These are phyloP conservation scores for Candidula unifasciata DNA, from an alignment of 2,888 invertebrate genomes.

Conservation along the genomic window DNA sequence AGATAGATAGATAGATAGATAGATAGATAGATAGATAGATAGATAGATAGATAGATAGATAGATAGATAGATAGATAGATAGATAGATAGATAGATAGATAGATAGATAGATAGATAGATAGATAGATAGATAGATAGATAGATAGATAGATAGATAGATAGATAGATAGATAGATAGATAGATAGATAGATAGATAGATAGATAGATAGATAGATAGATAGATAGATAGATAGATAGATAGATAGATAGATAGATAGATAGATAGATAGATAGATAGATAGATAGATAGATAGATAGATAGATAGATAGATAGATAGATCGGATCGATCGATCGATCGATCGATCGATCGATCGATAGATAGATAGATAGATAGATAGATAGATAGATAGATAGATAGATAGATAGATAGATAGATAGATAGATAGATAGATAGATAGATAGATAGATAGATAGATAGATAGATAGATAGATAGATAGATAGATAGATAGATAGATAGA, in stretches of 20 bases:
- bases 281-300: neutral
- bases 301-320: neutral
- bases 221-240: neutral
- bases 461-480: neutral
- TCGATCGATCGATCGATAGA: too few relatives aligned
- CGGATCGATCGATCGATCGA: neutral
- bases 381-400: too few relatives aligned
- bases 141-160: neutral
- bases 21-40: too few relatives aligned
- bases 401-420: too few relatives aligned
- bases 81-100: neutral
- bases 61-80: too few relatives aligned
- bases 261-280: neutral
- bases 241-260: neutral
- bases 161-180: neutral
- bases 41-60: neutral
- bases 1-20: too few relatives aligned
- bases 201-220: neutral
- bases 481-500: neutral
- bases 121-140: neutral
- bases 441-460: neutral
- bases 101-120: neutral
- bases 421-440: too few relatives aligned
- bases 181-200: neutral
- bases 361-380: neutral